phyloP scores from a whole-genome alignment of 1,140 invertebrate species.

The Apocrypta bakeri region DNA sequence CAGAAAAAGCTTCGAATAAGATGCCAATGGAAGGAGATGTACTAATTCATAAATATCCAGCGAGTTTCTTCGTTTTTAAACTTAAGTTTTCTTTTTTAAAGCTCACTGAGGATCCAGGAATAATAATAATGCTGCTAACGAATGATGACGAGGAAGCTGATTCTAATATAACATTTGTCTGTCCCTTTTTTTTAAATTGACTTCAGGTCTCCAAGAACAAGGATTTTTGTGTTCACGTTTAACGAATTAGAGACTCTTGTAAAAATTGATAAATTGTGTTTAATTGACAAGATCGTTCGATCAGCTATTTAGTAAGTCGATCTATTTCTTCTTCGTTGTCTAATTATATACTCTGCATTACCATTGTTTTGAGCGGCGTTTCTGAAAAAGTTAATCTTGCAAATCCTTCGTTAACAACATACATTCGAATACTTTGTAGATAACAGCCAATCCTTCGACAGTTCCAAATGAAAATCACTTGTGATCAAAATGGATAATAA shows the following conservation, averaged over 20 bases:
- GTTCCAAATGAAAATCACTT: background rate
- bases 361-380: too few species aligned
- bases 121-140: background rate
- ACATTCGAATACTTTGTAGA: too few species aligned
- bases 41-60: background rate
- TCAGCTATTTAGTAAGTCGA: background rate
- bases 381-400: background rate
- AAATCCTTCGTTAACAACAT: too few species aligned
- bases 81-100: constrained; percentile 11
- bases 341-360: background rate
- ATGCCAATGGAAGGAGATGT: background rate
- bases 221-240: background rate
- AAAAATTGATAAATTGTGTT: background rate
- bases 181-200: background rate
- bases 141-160: background rate
- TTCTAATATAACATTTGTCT: constrained; percentile 18
- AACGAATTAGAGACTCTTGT: too few species aligned
- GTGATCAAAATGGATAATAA: background rate
- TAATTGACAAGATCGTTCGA: background rate
- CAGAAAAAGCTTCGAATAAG: background rate
- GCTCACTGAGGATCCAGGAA: background rate
- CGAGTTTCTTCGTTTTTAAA: constrained; percentile 23
- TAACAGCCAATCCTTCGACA: background rate
- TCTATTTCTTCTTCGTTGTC: background rate
- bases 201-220: background rate